Conservation (phyloP, 2,888 invertebrate genomes). For the Imbricaverruca yamaguchii region DNA sequence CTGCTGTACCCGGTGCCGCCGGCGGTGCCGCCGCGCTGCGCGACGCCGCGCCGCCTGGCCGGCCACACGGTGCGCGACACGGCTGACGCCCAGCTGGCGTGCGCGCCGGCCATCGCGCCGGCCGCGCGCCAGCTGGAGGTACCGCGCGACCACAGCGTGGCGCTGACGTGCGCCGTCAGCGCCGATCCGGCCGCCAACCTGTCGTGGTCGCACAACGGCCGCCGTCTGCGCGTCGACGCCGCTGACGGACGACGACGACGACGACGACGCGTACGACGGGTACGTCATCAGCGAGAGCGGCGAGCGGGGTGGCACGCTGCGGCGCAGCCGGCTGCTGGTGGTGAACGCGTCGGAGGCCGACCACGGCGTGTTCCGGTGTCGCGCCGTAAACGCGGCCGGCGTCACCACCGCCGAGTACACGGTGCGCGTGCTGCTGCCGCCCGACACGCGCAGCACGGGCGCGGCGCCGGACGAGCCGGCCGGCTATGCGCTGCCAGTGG, state of each 20-base stretch:
- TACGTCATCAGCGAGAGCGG: neutral
- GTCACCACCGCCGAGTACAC: neutral
- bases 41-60: constrained; percentile 40
- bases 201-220: neutral
- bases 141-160: neutral
- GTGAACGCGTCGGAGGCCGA: neutral
- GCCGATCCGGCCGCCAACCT: neutral
- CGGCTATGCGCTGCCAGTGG: neutral
- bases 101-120: constrained; percentile 57
- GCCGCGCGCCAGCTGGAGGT: constrained; percentile 25
- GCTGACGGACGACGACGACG: too few species aligned
- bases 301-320: neutral
- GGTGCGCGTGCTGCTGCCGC: neutral
- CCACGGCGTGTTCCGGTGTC: neutral
- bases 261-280: too few species aligned
- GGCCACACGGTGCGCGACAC: constrained; percentile 66
- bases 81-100: constrained; percentile 73
- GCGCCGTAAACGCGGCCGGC: neutral
- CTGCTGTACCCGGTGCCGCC: constrained; percentile 57
- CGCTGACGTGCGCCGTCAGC: neutral
- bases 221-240: neutral
- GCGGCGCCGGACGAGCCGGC: neutral
- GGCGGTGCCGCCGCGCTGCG: constrained; percentile 67
- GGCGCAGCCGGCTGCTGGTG: neutral
- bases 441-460: neutral